phyloP scores from a whole-genome alignment of 2,888 invertebrate species.

The Steinernema hermaphroditum region DNA sequence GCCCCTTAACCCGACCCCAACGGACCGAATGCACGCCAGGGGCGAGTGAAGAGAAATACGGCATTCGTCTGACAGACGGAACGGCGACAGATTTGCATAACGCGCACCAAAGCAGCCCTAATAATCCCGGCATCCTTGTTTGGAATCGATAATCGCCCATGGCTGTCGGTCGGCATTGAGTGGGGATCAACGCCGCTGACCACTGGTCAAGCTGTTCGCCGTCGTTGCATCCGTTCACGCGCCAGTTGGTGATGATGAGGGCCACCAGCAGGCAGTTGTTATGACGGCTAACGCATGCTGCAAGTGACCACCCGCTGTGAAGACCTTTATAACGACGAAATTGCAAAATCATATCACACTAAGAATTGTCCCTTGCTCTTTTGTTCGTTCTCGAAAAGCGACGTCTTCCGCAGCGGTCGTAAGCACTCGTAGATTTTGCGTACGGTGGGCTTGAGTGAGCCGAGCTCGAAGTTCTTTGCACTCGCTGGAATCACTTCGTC shows the following conservation, averaged over 20 bases:
- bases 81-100: conserved; percentile 23
- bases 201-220: conserved; percentile 15
- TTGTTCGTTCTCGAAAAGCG: conserved; percentile 14
- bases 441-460: conserved; percentile 40
- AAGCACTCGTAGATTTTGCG: conserved; percentile 25
- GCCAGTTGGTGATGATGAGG: conserved; percentile 10
- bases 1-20: neutral
- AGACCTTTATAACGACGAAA: neutral
- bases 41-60: neutral
- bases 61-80: neutral
- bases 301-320: conserved; percentile 11
- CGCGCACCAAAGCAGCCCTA: conserved; percentile 22
- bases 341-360: neutral
- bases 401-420: conserved; percentile 11
- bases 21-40: neutral
- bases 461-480: conserved; percentile 48
- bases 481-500: conserved; percentile 47
- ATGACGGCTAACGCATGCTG: conserved; percentile 13
- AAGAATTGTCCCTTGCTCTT: neutral
- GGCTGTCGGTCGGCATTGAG: conserved; percentile 1
- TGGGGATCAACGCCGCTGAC: conserved; percentile 29
- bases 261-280: conserved; percentile 14
- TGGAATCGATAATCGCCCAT: conserved; percentile 30
- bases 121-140: conserved; percentile 23
- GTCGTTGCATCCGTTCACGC: neutral